Percentiles rank a stretch among this genome's conserved stretches.
Conservation (phyloP, 2,113 vertebrate species). For the Vulpes ferrilata region DNA sequence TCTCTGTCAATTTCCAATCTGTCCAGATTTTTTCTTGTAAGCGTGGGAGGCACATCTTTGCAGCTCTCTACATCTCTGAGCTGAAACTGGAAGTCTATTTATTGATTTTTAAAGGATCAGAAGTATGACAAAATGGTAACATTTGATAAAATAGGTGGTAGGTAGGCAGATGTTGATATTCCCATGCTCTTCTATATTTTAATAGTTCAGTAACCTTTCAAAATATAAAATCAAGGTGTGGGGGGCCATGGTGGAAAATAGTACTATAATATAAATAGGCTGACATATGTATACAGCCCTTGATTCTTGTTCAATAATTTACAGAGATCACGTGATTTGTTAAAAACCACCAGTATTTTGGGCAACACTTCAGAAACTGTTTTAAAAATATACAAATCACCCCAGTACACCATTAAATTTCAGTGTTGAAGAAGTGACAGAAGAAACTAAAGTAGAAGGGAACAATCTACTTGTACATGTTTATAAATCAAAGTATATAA, state of each 20-base stretch:
- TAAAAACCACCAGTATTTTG: slow-evolving; percentile 37
- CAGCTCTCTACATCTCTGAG: slow-evolving; percentile 50
- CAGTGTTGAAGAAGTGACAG: neutral
- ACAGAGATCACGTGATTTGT: slow-evolving; percentile 56
- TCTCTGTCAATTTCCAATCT: slow-evolving; percentile 59
- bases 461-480: slow-evolving; percentile 41
- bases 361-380: slow-evolving; percentile 42
- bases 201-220: slow-evolving; percentile 60
- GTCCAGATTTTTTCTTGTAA: slow-evolving; percentile 64
- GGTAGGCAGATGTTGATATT: slow-evolving; percentile 39
- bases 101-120: slow-evolving; percentile 60
- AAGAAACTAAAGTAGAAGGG: slow-evolving; percentile 43
- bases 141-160: slow-evolving; percentile 57
- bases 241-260: slow-evolving; percentile 11
- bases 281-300: slow-evolving; percentile 35
- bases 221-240: slow-evolving; percentile 50
- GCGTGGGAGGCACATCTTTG: slow-evolving; percentile 23
- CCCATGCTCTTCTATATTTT: slow-evolving; percentile 49
- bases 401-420: slow-evolving; percentile 24
- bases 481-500: slow-evolving; percentile 57
- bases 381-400: slow-evolving; percentile 5
- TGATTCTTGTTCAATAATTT: slow-evolving; percentile 50
- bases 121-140: slow-evolving; percentile 59
- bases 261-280: slow-evolving; percentile 43
- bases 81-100: slow-evolving; percentile 61